These are phyloP conservation scores for Oikopleura vanhoeffeni DNA, from an alignment of 23 tunicate genomes.

Conservation along the genomic window DNA sequence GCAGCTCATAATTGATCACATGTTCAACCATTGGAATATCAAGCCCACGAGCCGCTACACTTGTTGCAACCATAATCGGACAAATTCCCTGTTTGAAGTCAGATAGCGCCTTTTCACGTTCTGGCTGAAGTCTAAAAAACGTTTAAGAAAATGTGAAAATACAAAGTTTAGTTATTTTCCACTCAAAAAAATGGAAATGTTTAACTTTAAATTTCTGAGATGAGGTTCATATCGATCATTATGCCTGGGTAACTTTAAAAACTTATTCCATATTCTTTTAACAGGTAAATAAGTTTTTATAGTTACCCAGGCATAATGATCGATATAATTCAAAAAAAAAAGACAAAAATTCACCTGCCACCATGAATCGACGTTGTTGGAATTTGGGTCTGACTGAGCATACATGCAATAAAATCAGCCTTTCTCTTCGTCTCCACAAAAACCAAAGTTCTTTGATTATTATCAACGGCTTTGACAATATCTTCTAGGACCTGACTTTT, in stretches of 20 bases:
- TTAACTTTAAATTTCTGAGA: no score
- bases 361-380: constrained; percentile 99
- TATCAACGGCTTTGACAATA: constrained; percentile 41
- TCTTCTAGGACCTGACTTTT: constrained; percentile 22
- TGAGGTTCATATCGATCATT: no score
- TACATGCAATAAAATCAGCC: constrained; percentile 84
- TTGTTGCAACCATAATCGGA: constrained; percentile 86
- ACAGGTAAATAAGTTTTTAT: no score
- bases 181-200: no score
- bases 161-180: no score
- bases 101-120: constrained; percentile 64
- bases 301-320: no score
- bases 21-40: constrained; percentile 94
- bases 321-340: no score
- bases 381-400: constrained; percentile 40
- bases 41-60: constrained; percentile 93
- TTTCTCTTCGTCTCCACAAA: constrained; percentile 93
- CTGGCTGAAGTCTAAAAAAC: constrained; percentile 31
- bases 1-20: constrained; percentile 86
- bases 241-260: no score
- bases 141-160: no score
- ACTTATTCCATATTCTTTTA: no score
- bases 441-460: constrained; percentile 58
- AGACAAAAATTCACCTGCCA: constrained; percentile 40
- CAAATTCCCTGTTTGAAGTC: constrained; percentile 58